Conservation (phyloP, 2,888 invertebrate species). For the Cephus pygmeus region DNA sequence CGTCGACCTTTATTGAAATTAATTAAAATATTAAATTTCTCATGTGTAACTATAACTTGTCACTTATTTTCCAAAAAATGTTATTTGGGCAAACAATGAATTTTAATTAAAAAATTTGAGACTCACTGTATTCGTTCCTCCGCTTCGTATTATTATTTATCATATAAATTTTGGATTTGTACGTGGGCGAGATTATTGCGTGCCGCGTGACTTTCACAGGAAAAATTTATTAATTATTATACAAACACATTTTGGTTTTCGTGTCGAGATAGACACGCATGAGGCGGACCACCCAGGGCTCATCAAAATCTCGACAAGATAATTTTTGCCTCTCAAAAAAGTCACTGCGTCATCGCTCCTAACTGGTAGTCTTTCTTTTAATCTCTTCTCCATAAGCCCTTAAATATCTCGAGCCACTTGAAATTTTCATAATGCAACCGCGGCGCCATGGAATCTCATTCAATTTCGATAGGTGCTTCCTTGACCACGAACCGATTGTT, state of each 20-base stretch:
- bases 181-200: not conserved
- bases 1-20: not conserved
- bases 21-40: no score
- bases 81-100: no score
- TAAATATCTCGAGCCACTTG: conserved; percentile 53
- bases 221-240: conserved; percentile 14
- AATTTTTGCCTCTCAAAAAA: conserved; percentile 61
- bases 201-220: not conserved
- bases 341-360: conserved; percentile 63
- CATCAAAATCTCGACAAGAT: conserved; percentile 55
- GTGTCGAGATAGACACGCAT: conserved; percentile 6
- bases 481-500: not conserved
- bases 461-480: conserved; percentile 24
- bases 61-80: no score
- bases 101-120: not conserved
- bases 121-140: not conserved
- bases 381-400: conserved; percentile 52
- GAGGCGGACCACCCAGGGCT: conserved; percentile 58
- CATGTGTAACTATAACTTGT: no score
- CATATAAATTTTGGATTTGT: not conserved
- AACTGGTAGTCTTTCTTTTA: conserved; percentile 65
- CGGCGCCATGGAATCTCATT: conserved; percentile 30
- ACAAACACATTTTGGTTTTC: conserved; percentile 12
- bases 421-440: conserved; percentile 48
- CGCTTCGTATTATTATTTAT: not conserved